Base-by-base conservation (phyloP, 2,797 vertebrate species). In the Echeneis naucrates region DNA sequence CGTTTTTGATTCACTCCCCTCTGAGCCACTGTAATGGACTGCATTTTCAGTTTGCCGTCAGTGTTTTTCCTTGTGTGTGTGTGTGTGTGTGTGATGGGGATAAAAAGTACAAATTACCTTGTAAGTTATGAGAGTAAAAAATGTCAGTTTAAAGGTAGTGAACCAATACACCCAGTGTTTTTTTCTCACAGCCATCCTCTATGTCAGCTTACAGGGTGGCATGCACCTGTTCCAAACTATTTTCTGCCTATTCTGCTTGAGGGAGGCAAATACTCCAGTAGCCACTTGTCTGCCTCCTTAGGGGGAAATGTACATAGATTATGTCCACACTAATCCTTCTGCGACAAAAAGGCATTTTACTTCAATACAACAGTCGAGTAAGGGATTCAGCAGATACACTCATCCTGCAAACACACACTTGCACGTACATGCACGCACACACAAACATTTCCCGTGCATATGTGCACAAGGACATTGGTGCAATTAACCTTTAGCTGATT, bases 401-500 rank as follows among this genome's bases (percentile, higher is more conserved):
- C 84, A 79, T 74, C 77, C 75, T 56, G 79, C 83, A 78, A 57
- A 23, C 75, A 42, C 63, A 47, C 51, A 71, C 74, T 57, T 51
- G 55, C 57, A 71, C 68, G 72, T 54, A 58, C 77, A 82, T 6
- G 68, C 74, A 57, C 55, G 55, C 57, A 71, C 64, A 74, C 56
- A 58, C 77, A 82, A 56, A 68, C 52, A 83, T 80, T 81, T 79
- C 27, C 73, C 21, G 8, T 86, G 87, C 86, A 75, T 90, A 84
- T 88, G 90, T 81, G 88, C 69, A 88, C 86, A 92, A 92, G 91
- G 92, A 92, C 90, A 38, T 78, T 52, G 76, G 84, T 78, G 88
- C 90, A 92, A 92, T 92, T 92, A 92, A 92, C 91, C 91, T 92
- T 89, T 91, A 85, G 84, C 90, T 90, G 89, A 92, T 89, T 91